These are phyloP conservation scores for Erpobdella octoculata DNA, from an alignment of 2,888 invertebrate species.

Conservation along the genomic window DNA sequence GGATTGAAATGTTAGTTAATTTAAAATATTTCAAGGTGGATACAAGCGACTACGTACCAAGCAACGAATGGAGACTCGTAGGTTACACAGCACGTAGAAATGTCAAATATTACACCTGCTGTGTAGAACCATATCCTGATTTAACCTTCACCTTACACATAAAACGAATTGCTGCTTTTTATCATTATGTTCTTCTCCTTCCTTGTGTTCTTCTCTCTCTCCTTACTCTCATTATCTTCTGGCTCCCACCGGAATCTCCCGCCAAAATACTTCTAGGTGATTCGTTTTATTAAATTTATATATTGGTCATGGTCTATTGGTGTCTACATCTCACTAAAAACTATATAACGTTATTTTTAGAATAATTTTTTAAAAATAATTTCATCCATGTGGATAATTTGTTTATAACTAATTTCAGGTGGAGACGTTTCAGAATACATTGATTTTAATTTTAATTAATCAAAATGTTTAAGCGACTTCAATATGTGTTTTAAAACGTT, in stretches of 20 bases:
- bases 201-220: slow-evolving; percentile 52
- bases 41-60: slow-evolving; percentile 44
- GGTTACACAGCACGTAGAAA: slow-evolving; percentile 43
- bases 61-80: slow-evolving; percentile 48
- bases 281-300: slow-evolving; percentile 19
- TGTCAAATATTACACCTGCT: slow-evolving; percentile 44
- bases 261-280: slow-evolving; percentile 51
- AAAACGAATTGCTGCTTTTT: slow-evolving; percentile 38
- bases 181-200: slow-evolving; percentile 51
- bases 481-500: no score
- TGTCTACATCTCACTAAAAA: slow-evolving; percentile 1
- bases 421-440: not conserved
- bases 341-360: no score
- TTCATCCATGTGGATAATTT: no score
- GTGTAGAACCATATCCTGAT: slow-evolving; percentile 46
- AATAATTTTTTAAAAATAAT: no score
- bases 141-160: slow-evolving; percentile 46
- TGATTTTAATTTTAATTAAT: not conserved
- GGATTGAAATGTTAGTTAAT: not conserved
- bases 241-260: slow-evolving; percentile 53
- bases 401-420: no score
- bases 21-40: no score
- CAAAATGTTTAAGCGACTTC: no score
- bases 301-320: slow-evolving; percentile 26
- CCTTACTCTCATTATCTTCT: slow-evolving; percentile 51